Evolutionary conservation across 2,888 invertebrate species (phyloP).

Genomic region (Trichopoda pennipes): DNA sequence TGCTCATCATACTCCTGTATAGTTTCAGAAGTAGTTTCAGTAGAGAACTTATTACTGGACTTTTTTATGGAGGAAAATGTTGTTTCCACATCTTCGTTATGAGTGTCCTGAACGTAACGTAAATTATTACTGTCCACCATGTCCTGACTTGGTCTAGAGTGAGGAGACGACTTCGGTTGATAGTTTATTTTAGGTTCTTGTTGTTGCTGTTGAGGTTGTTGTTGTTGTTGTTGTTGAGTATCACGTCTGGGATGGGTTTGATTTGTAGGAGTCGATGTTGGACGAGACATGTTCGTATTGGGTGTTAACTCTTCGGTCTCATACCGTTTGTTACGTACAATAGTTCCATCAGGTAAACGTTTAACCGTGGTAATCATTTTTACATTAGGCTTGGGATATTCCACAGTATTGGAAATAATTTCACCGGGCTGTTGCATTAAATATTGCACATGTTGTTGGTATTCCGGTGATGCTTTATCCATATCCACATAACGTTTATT

Average conservation of each 20-base stretch:
- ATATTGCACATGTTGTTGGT: constrained; percentile 78
- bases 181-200: constrained; percentile 36
- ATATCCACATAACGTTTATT: constrained; percentile 79
- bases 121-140: constrained; percentile 75
- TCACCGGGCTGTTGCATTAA: constrained; percentile 81
- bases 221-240: constrained; percentile 63
- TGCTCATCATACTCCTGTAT: constrained; percentile 73
- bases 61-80: constrained; percentile 77
- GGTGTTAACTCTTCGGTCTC: constrained; percentile 82
- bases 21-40: constrained; percentile 78
- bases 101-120: constrained; percentile 70
- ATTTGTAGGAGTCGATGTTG: constrained; percentile 42
- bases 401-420: constrained; percentile 83
- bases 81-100: constrained; percentile 71
- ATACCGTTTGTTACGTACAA: constrained; percentile 86
- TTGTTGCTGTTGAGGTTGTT: too few species aligned
- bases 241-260: constrained; percentile 55
- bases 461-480: constrained; percentile 79
- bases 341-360: constrained; percentile 85
- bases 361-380: constrained; percentile 86
- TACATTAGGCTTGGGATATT: constrained; percentile 85
- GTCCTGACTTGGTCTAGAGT: constrained; percentile 69
- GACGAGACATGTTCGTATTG: constrained; percentile 49
- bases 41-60: constrained; percentile 78
- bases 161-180: constrained; percentile 55